Base-by-base conservation (phyloP, 2,797 vertebrate species). In the Tympanoctomys barrerae region DNA sequence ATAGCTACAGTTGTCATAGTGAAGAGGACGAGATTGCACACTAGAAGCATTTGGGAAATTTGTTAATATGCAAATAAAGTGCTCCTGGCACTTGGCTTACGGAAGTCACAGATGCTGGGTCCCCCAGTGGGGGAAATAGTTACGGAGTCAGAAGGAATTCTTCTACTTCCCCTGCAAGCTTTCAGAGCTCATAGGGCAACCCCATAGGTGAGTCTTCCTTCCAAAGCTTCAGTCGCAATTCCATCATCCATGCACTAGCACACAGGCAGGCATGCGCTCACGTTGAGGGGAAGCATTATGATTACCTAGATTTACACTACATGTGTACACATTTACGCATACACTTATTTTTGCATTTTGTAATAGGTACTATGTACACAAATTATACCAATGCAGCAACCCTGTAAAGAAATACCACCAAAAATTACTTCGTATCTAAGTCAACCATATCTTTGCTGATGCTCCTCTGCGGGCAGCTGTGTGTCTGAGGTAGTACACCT, bases 121-220 rank as follows among this genome's bases (percentile, higher is more conserved):
- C 28, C 36, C n/a, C 26, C 26, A 18, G 64, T 0, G 8, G 8
- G 28, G 24, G 3, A 68, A 26, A 42, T 0, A 19, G 54, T 28
- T 24, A 7, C 18, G 79, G 5, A 57, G 0, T 28, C 1, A 81
- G 46, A 78, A 86, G 21, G 46, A 39, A 39, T 42, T 36, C 46
- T 18, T 70, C 7, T 86, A 49, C 28, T 9, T 57, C 2, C 31
- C 33, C 14, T 12, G 62, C 16, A 77, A 33, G 10, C 14, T 36
- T 52, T 77, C 21, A 52, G 2, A 70, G 21, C 28, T 24, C n/a
- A 57, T 1, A 42, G 33, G 79, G 81, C 54, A 78, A 12, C 57
- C 1, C 0, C 18, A 6, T 59, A 49, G n/a, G 75, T 39, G 14
- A 46, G 28, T 26, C 21, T n/a, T 81, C 13, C 19, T 78, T 66